Evolutionary conservation across 2,888 invertebrate genomes (phyloP).

Genomic region (Dicycla oo): DNA sequence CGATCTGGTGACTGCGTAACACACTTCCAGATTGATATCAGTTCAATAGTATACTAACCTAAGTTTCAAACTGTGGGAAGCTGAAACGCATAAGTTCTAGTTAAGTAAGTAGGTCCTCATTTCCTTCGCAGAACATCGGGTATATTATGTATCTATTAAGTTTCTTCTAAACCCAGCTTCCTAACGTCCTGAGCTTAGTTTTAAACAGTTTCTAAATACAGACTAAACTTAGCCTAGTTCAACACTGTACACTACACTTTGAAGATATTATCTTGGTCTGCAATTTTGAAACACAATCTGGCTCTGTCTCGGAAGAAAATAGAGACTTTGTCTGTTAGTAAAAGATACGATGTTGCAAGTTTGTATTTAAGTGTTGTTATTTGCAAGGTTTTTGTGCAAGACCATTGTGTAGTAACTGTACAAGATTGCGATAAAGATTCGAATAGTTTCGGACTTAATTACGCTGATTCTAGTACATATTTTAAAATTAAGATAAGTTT

Average conservation of each 20-base stretch:
- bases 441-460: background rate
- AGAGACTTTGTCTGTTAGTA: constrained; percentile 23
- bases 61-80: constrained; percentile 10
- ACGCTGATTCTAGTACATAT: background rate
- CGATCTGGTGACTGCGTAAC: background rate
- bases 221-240: constrained; percentile 44
- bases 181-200: constrained; percentile 36
- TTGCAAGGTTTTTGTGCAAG: constrained; percentile 24
- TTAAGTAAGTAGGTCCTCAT: constrained; percentile 10
- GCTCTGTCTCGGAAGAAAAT: constrained; percentile 20
- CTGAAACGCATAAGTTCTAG: background rate
- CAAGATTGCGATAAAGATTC: background rate
- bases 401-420: background rate
- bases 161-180: constrained; percentile 39
- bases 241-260: constrained; percentile 40
- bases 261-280: constrained; percentile 55
- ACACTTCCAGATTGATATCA: background rate
- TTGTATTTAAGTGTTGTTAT: constrained; percentile 17
- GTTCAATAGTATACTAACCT: background rate
- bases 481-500: background rate
- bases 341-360: constrained; percentile 19
- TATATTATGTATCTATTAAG: constrained; percentile 23
- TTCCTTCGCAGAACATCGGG: constrained; percentile 9
- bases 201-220: constrained; percentile 60
- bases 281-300: constrained; percentile 56